phyloP scores from a whole-genome alignment of 2,113 vertebrate genomes.

The Emberiza fucata region DNA sequence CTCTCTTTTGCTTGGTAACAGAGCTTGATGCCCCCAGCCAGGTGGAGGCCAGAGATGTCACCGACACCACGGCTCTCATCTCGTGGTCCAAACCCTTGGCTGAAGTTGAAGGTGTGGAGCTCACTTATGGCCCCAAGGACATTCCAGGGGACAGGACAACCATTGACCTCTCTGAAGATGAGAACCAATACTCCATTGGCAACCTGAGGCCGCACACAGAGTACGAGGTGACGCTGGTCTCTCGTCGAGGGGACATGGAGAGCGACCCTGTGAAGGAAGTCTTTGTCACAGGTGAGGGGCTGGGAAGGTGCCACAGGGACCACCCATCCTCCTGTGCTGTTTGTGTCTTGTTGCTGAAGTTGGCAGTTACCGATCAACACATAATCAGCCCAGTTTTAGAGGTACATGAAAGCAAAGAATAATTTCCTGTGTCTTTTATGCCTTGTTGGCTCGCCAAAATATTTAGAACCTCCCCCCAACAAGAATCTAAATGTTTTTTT shows the following conservation, averaged over 20 bases:
- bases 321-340: background rate
- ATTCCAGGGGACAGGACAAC: slow-evolving; percentile 76
- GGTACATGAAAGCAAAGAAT: background rate
- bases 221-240: slow-evolving; percentile 86
- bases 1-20: slow-evolving; percentile 29
- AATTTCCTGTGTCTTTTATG: background rate
- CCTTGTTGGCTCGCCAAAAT: background rate
- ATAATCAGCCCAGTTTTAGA: background rate
- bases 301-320: background rate
- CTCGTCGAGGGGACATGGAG: slow-evolving; percentile 77
- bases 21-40: slow-evolving; percentile 91
- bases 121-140: slow-evolving; percentile 83
- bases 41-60: slow-evolving; percentile 89
- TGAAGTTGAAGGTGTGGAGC: slow-evolving; percentile 81
- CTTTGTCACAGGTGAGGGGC: slow-evolving; percentile 86
- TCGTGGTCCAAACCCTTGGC: slow-evolving; percentile 93
- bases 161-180: slow-evolving; percentile 82
- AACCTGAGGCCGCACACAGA: slow-evolving; percentile 86
- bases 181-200: slow-evolving; percentile 89
- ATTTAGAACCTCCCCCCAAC: background rate
- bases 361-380: background rate
- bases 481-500: background rate
- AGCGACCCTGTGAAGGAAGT: slow-evolving; percentile 82
- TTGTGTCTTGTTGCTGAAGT: background rate
- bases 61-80: slow-evolving; percentile 88